Conservation (phyloP, 2,888 invertebrate genomes). For the Acanthosepion pharaonis region DNA sequence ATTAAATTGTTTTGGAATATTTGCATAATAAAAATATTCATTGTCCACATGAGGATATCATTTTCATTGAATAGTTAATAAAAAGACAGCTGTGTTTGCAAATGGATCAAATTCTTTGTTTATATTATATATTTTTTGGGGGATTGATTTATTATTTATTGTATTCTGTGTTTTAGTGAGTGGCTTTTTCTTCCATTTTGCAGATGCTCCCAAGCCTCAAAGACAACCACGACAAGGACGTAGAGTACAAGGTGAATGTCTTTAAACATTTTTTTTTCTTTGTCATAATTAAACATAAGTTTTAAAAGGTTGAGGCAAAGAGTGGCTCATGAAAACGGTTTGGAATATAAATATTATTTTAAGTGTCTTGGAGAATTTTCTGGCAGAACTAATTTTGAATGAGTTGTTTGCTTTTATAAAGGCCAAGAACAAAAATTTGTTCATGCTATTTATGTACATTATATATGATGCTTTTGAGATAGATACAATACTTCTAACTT, state of each 20-base stretch:
- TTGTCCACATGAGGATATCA: not conserved
- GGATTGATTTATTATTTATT: too few relatives aligned
- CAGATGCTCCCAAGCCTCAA: constrained; percentile 74
- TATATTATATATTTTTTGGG: not conserved
- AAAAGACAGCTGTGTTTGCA: not conserved
- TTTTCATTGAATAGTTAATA: not conserved
- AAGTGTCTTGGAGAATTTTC: constrained; percentile 4
- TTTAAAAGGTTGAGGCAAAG: not conserved
- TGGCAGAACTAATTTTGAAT: not conserved
- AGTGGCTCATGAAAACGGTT: not conserved
- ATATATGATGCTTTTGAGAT: not conserved
- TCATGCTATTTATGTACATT: not conserved
- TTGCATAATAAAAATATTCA: too few relatives aligned
- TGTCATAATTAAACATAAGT: not conserved
- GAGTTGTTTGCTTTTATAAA: not conserved
- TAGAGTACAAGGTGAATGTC: constrained; percentile 69
- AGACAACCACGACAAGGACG: constrained; percentile 66
- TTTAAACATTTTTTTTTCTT: constrained; percentile 34
- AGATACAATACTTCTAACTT: not conserved
- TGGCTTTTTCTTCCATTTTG: constrained; percentile 49
- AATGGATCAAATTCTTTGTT: not conserved
- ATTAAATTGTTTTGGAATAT: too few relatives aligned
- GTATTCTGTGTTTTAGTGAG: not conserved
- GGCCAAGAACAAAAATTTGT: not conserved
- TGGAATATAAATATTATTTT: not conserved